phyloP scores from a whole-genome alignment of 2,113 vertebrate species.

The Oryzias javanicus region DNA sequence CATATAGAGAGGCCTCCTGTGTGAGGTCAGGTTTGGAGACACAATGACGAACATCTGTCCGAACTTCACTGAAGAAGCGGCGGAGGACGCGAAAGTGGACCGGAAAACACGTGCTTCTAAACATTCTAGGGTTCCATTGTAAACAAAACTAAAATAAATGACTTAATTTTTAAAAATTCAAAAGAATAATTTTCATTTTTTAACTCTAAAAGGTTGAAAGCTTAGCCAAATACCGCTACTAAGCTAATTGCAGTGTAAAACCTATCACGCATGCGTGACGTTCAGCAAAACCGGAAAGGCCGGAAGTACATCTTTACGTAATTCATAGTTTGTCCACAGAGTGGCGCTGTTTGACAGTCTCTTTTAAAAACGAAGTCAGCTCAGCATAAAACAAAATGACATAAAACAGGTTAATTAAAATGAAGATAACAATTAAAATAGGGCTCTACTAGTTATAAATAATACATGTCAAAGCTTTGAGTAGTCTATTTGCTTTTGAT shows the following conservation, averaged over 20 bases:
- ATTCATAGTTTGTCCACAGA: constrained; percentile 11
- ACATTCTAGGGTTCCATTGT: constrained; percentile 3
- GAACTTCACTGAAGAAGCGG: constrained; percentile 15
- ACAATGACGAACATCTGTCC: constrained; percentile 1
- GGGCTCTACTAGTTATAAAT: neutral
- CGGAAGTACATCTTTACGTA: constrained; percentile 19
- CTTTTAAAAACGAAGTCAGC: too few relatives aligned
- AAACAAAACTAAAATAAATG: neutral
- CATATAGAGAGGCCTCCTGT: constrained; percentile 73
- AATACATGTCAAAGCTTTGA: neutral
- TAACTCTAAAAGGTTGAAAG: neutral
- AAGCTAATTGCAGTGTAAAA: neutral
- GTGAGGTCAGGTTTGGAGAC: neutral
- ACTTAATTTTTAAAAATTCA: too few relatives aligned
- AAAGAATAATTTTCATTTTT: neutral
- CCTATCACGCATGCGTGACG: neutral
- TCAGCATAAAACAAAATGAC: neutral
- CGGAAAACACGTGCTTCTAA: neutral
- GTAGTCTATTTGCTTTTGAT: neutral
- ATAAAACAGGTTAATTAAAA: neutral
- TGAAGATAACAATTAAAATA: neutral
- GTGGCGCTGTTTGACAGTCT: constrained; percentile 22
- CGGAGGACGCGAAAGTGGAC: constrained; percentile 2
- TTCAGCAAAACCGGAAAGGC: neutral
- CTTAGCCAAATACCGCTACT: neutral